Evolutionary conservation across 2,797 vertebrate species (phyloP), one percentile per base, ranked within the genome.

Genomic region (Sebastolobus alascanus): DNA sequence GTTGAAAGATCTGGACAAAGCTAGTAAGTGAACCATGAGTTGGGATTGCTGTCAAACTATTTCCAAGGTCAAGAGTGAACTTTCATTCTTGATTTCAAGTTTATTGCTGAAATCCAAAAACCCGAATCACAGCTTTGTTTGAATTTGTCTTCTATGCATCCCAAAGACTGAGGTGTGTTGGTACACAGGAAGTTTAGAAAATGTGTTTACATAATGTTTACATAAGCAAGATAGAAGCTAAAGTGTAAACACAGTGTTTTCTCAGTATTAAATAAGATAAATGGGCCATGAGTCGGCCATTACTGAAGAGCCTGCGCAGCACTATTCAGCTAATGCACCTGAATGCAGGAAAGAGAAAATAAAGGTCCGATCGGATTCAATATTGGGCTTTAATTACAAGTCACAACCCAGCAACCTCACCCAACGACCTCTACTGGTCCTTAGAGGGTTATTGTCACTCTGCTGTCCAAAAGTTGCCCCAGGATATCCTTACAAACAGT

Each of bases 241-340:
- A 81, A 83, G 43, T 75, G 87, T 86, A 84, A 84, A 79, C 76
- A 77, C 80, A 61, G 77, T 85, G 84, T 86, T 90, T 91, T 86
- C 38, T 79, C 18, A 6, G 38, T 77, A 84, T 85, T 91, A 92
- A 95, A 93, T 80, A 88, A 94, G 92, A 96, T 83, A 73, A 92
- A 96, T 95, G 93, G 61, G 87, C 77, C 61, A 70, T 37, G 46
- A 77, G 84, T 33, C 66, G 56, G 82, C 80, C 86, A 91, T 95
- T 95, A 94, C 75, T 5, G 64, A 89, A 90, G 74, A 92, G 84
- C 86, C 59, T 85, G 80, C 89, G 22, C 90, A 92, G 95, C 94
- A 93, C 75, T 91, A 88, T 90, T 84, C 67, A 71, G 73, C 83
- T 83, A 90, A 84, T 87, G 76, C 68, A 61, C 70, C 81, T 77